Base-by-base conservation (phyloP, 2,797 vertebrate species). In the Phrynocephalus vlangalii region DNA sequence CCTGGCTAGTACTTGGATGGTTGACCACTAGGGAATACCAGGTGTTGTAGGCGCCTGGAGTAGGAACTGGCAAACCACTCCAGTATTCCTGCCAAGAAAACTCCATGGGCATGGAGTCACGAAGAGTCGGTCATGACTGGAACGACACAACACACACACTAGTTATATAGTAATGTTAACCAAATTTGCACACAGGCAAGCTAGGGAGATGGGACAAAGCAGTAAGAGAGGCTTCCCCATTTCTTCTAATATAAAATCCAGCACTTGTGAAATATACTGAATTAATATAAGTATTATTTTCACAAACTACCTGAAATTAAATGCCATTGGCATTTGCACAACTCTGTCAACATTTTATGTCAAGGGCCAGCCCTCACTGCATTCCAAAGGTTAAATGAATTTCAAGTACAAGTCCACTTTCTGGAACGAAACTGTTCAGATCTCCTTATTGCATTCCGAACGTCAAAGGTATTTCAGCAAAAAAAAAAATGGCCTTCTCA, bases 161-260 rank as follows among this genome's bases (percentile, higher is more conserved):
- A 79, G 30, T 22, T 63, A 20, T n/a, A 15, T 79, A 79, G 30
- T 3, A 38, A 26, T 75, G 7, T 63, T 73, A 63, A 84, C 24
- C 52, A 75, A 63, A 75, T 63, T 66, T 78, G 63, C 75, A 52
- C 8, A 68, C 6, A 50, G 22, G 15, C 22, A 44, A 44, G 38
- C 38, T 44, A 44, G 38, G 38, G 38, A 5, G 28, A 30, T 66
- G 16, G n/a, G 44, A 1, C 8, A 78, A 70, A 68, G 28, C 1
- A 79, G n/a, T 68, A 72, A 56, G 2, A 68, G 67, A 70, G 26
- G 6, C 24, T 24, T 6, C 16, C 7, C 33, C 16, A 26, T 48
- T 38, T 78, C 33, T 76, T 80, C 86, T 78, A 95, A 90, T 44
- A 38, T 88, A 91, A 90, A 78, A 84, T 79, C 84, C 71, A 90